A percentile compares a stretch with the other conserved stretches of the same genome.
Evolutionary conservation across 1,140 invertebrate species (phyloP).

Genomic region (Nephila pilipes): DNA sequence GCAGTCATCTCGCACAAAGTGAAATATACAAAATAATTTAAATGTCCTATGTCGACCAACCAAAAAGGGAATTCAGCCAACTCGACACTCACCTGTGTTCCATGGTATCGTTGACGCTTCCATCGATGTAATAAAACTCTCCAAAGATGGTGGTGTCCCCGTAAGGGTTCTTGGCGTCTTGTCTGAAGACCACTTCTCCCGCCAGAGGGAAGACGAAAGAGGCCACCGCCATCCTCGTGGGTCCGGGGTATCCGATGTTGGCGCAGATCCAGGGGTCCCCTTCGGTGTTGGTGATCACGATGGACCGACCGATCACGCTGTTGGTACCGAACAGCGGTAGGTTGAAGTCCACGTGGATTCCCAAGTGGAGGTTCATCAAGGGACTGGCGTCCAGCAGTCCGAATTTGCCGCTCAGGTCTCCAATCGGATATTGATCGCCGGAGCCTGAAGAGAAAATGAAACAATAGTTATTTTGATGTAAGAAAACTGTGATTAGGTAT

Average conservation of each 20-base stretch:
- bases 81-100: constrained; percentile 77
- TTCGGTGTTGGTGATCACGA: constrained; percentile 88
- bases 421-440: constrained; percentile 92
- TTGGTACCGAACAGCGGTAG: constrained; percentile 90
- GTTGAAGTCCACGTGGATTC: constrained; percentile 88
- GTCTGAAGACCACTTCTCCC: constrained; percentile 91
- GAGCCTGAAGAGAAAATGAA: constrained; percentile 81
- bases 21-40: no score
- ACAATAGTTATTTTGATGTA: no score
- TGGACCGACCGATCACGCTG: constrained; percentile 90
- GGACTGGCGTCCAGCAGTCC: constrained; percentile 80
- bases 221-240: constrained; percentile 81
- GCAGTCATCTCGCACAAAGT: no score
- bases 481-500: no score
- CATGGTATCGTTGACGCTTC: constrained; percentile 86
- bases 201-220: constrained; percentile 90
- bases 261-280: constrained; percentile 83
- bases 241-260: constrained; percentile 81
- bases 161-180: constrained; percentile 83
- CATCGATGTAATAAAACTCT: constrained; percentile 91
- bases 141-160: constrained; percentile 82
- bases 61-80: no score
- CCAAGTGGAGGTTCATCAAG: constrained; percentile 76
- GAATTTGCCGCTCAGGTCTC: constrained; percentile 94
- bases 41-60: no score